Evolutionary conservation across 2,888 invertebrate genomes (phyloP).

Genomic region (Machimus rusticus): DNA sequence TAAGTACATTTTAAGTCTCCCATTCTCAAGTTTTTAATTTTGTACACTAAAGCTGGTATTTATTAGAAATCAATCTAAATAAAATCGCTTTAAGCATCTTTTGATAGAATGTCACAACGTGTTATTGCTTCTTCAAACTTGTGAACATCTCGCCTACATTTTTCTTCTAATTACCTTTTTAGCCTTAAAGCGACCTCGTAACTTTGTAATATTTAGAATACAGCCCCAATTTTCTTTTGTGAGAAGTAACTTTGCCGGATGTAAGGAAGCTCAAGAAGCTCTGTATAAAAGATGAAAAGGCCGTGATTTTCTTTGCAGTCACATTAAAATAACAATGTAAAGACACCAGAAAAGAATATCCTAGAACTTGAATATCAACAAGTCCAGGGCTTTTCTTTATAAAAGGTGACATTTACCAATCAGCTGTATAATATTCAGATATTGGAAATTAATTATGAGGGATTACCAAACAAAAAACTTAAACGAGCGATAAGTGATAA

Average conservation of each 20-base stretch:
- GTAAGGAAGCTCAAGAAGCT: background rate
- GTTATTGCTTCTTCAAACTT: background rate
- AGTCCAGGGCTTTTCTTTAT: background rate
- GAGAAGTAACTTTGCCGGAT: background rate
- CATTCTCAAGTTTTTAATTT: too few species aligned
- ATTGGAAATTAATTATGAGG: background rate
- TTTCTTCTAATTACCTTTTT: background rate
- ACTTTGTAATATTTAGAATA: background rate
- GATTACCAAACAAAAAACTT: background rate
- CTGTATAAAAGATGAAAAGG: background rate
- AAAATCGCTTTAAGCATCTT: background rate
- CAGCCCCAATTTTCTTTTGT: background rate
- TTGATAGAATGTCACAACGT: background rate
- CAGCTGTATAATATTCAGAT: background rate
- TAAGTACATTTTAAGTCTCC: too few species aligned
- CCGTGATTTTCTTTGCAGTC: background rate
- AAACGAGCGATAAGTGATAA: background rate
- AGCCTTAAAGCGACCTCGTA: background rate
- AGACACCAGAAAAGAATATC: background rate
- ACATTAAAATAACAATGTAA: background rate
- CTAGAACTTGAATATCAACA: background rate
- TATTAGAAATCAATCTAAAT: too few species aligned
- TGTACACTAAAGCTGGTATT: too few species aligned
- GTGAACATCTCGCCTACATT: background rate
- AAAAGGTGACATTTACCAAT: background rate